Conservation (phyloP, 2,888 invertebrate genomes). For the Chloromyia formosa region DNA sequence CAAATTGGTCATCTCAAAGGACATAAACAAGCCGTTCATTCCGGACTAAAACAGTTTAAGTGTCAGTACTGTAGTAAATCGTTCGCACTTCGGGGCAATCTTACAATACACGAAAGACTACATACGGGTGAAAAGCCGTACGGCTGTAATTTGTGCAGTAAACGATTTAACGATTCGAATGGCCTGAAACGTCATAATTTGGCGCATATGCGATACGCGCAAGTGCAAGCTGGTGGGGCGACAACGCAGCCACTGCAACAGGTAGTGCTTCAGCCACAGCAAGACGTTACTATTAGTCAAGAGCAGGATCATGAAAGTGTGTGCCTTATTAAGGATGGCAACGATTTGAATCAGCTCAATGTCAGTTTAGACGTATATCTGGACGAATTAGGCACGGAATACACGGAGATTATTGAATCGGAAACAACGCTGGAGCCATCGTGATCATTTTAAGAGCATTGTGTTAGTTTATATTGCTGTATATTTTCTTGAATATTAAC, state of each 20-base stretch:
- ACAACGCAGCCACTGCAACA: not conserved
- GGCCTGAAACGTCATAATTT: conserved; percentile 52
- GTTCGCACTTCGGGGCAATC: conserved; percentile 50
- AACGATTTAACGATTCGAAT: conserved; percentile 52
- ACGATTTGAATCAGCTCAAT: conserved; percentile 13
- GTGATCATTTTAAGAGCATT: not conserved
- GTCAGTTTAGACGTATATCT: conserved; percentile 37
- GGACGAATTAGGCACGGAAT: conserved; percentile 40
- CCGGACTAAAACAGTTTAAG: conserved; percentile 48
- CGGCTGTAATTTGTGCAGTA: conserved; percentile 51
- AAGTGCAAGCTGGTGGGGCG: not conserved
- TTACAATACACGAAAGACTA: conserved; percentile 50
- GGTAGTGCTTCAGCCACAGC: not conserved
- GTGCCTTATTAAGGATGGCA: not conserved
- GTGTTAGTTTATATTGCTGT: not conserved
- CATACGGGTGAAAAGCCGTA: conserved; percentile 53
- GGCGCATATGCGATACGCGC: conserved; percentile 47
- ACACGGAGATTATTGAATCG: conserved; percentile 44
- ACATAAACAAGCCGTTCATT: conserved; percentile 49
- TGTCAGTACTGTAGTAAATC: conserved; percentile 49
- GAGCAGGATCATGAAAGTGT: not conserved
- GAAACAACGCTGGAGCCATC: conserved; percentile 21
- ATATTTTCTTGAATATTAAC: too few species aligned
- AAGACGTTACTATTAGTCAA: too few species aligned
- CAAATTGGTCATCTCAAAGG: conserved; percentile 51